Evolutionary conservation across 2,888 invertebrate genomes (phyloP), one percentile per base, ranked within the genome.

Genomic region (Stenoptilia bipunctidactyla): DNA sequence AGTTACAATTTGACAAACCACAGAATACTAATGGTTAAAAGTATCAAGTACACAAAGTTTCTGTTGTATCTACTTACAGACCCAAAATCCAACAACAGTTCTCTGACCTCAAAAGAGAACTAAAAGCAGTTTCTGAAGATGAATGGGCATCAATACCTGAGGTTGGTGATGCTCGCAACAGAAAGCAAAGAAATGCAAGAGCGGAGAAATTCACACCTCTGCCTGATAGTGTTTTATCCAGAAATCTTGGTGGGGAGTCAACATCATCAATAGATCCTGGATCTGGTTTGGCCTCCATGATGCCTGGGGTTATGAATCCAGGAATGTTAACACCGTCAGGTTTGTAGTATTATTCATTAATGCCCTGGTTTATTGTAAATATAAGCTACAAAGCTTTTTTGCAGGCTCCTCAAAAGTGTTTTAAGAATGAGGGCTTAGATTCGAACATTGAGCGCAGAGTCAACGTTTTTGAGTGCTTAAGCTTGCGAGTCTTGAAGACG

Each of bases 81-180:
- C 98, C 98, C 1, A 99, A 99, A 86, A 99, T 99, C 56, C 98
- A 99, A 63, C 99, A 99, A 64, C 98, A 98, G 64, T 99, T 99
- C 68, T 97, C 97, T 8, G 99, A 99, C 76, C 80, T 99, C 13
- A 98, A 99, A 73, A 86, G 95, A 53, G 94, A 93, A 48, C 69
- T 96, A 14, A 90, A 91, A 38, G 85, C 87, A 40, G 92, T 99
- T 0, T 90, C 92, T 0, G 93, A 94, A 55, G 96, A 96, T 44
- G 97, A 99, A 63, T 99, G 99, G 99, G 90, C 93, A 39, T 94
- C 92, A 37, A 92, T 99, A 47, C 99, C 99, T 0, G 99, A 99
- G 80, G 99, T 99, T 0, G 99, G 99, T n/a, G 99, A 99, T 73
- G 96, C 96, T 6, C 88, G 99, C 50, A 99, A 98, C 72, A 90